Base-by-base conservation (phyloP, 2,113 vertebrate genomes). In the Phyllostomus discolor region DNA sequence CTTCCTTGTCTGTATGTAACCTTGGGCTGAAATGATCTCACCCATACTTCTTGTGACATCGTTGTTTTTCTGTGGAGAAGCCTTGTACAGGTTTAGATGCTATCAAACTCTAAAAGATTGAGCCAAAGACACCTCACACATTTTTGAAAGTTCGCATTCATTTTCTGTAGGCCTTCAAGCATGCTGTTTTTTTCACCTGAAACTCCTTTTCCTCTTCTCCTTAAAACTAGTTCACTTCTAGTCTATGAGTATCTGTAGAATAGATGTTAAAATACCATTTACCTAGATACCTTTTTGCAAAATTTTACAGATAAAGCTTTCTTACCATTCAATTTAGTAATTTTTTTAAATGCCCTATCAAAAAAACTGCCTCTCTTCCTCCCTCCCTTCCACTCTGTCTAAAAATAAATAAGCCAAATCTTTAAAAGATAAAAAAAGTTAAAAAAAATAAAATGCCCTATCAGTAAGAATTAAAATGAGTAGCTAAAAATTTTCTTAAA, bases 391-490 rank as follows among this genome's bases (percentile, higher is more conserved):
- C 22, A 59, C 8, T 59, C 54, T 57, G 20, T 57, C 57, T 59
- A 59, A 59, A 59, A 59, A 24, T 59, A 59, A 59, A 59, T 24
- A 59, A 26, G 72, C 19, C 54, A 57, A 57, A 57, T 22, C 54
- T 57, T 54, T 54, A 54, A 54, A 54, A 54, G 19, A 54, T 57
- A 22, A 57, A 57, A 54, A 54, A 54, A 57, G 20, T 54, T 57
- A 57, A 57, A 57, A 52, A 52, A 57, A 22, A 57, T 57, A 57
- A 57, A 87, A 41, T 84, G 5, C 0, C 8, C 17, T 54, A 52
- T 89, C 33, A 88, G 20, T 75, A 88, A 82, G 50, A 91, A 57
- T 84, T 82, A 67, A 95, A 96, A 84, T 26, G 24, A 92, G 9
- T 26, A 72, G 28, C 16, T 80, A 35, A 89, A 92, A 67, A n/a